Evolutionary conservation across 2,113 vertebrate genomes (phyloP).

Genomic region (Tychaedon coryphoeus): DNA sequence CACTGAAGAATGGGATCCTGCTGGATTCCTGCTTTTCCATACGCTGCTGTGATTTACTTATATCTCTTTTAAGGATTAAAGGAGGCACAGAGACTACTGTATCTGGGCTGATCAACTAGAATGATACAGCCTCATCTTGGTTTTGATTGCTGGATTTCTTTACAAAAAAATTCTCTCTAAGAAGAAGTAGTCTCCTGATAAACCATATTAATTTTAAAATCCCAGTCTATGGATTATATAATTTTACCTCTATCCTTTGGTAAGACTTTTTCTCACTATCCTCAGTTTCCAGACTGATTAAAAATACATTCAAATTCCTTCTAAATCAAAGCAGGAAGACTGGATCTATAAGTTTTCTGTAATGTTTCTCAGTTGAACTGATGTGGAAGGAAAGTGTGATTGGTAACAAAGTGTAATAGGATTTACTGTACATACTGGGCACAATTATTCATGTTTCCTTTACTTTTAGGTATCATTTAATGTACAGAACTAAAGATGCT

Average conservation of each 20-base stretch:
- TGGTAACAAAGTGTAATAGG: background rate
- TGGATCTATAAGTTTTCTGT: background rate
- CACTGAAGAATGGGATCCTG: background rate
- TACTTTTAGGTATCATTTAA: background rate
- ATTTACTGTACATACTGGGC: background rate
- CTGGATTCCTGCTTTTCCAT: background rate
- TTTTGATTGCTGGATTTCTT: background rate
- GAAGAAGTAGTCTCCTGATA: background rate
- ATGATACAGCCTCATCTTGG: background rate
- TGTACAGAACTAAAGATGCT: background rate
- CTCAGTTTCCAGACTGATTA: background rate
- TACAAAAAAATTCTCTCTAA: background rate
- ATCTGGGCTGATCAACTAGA: background rate
- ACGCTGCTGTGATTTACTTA: background rate
- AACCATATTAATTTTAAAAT: background rate
- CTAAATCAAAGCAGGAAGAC: background rate
- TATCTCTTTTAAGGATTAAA: background rate
- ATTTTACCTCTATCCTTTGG: background rate
- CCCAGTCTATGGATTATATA: background rate
- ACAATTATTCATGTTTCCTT: background rate
- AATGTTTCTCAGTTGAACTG: background rate
- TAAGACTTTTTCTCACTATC: background rate
- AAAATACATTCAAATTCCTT: background rate
- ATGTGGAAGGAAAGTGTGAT: background rate
- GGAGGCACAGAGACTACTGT: background rate